These are phyloP conservation scores for Dicerorhinus sumatrensis DNA, from an alignment of 2,113 vertebrate genomes.

Conservation along the genomic window DNA sequence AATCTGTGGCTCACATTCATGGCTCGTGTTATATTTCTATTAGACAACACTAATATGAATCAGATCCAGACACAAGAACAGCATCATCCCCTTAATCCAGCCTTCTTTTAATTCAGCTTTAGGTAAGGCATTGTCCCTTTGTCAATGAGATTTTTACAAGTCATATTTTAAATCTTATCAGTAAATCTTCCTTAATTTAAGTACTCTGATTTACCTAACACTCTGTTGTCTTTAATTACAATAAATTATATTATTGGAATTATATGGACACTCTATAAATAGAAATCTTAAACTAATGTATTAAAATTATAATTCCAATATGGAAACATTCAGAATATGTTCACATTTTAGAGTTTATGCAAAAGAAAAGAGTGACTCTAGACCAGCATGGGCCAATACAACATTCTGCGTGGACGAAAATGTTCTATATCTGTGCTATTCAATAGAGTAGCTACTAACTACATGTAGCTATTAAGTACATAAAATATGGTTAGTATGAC, in stretches of 20 bases:
- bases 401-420: background rate
- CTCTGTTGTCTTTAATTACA: background rate
- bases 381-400: fast-evolving
- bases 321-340: background rate
- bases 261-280: background rate
- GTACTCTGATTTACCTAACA: background rate
- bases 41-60: background rate
- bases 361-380: background rate
- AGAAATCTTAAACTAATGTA: background rate
- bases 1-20: background rate
- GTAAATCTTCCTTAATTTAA: background rate
- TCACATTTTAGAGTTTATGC: background rate
- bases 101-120: background rate
- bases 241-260: background rate
- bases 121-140: background rate
- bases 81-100: background rate
- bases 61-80: background rate
- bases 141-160: background rate
- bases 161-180: background rate
- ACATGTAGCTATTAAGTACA: background rate
- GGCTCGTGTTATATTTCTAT: background rate
- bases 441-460: background rate
- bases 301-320: background rate
- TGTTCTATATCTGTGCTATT: background rate
- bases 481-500: background rate